Evolutionary conservation across 2,888 invertebrate species (phyloP), one percentile per base, ranked within the genome.

Genomic region (Didymodactylos carnosus): DNA sequence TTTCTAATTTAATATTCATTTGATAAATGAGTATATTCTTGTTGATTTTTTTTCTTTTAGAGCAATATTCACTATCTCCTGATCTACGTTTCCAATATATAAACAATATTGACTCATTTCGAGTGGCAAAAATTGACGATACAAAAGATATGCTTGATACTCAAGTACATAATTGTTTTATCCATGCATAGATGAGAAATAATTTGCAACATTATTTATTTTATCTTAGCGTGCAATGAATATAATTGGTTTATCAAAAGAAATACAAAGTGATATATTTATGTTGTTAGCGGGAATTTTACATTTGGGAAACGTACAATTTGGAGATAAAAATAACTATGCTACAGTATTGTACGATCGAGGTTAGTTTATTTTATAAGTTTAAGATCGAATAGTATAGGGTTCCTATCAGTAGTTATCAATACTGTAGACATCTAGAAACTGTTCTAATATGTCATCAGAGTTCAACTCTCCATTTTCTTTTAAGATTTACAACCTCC

Each of bases 281-380:
- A 82, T 84, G 77, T 79, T 88, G 11, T 86, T 88, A 1, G 86
- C 88, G 13, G 87, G 87, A 35, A 85, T 88, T 77, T 83, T 88
- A 49, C 88, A 88, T 80, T 82, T 88, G 25, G 88, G 88, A 77
- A 88, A 88, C 80, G 84, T 88, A 76, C 79, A 83, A 39, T 88
- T 88, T 80, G 79, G 80, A 3, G 86, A 87, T 76, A 85, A 86
- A 71, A 86, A 85, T 75, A 88, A 82, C 77, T 86, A 85, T 77
- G 88, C 88, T 1, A 83, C 84, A 74, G 84, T 88, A 19, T 83
- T 84, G 39, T 85, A 87, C 79, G 84, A 85, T 72, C 84, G 86
- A 77, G 86, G 88, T 88, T 81, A 84, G 86, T 81, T 23, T 40
- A 11, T 46, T 16, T 62, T 70, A 62, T 19, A 70, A n/a, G n/a